Conservation (phyloP, 53 echinoderm and acorn worm species). For the Crossaster papposus region DNA sequence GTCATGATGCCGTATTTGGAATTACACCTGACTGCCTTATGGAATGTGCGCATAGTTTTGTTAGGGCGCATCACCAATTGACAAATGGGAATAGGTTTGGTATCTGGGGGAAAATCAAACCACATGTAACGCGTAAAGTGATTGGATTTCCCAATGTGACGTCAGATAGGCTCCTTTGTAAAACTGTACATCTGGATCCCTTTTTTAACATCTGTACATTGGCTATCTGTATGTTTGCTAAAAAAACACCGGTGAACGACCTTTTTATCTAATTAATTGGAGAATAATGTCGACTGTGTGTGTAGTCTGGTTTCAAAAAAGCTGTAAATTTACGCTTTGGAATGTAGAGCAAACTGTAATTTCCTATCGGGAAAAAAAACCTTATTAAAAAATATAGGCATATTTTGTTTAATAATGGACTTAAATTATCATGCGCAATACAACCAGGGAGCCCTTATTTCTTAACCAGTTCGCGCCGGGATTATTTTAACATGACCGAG, state of each 20-base stretch:
- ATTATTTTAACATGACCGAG: too few relatives aligned
- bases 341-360: neutral
- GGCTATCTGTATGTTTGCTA: neutral
- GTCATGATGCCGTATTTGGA: too few relatives aligned
- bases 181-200: neutral
- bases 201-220: conserved; percentile 29
- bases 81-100: neutral
- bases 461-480: too few relatives aligned
- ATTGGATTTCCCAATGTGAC: neutral
- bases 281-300: neutral
- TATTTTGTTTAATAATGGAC: too few relatives aligned
- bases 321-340: neutral
- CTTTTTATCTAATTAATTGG: neutral
- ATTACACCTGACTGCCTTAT: neutral
- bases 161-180: neutral
- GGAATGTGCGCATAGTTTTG: neutral
- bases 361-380: neutral
- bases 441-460: too few relatives aligned
- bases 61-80: neutral
- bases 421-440: too few relatives aligned
- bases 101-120: neutral
- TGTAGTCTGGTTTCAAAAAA: neutral
- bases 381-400: neutral
- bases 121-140: neutral
- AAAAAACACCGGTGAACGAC: neutral